Percentiles rank a stretch among this genome's conserved stretches.
Conservation (phyloP, 2,888 invertebrate species). For the Pollenia amentaria region DNA sequence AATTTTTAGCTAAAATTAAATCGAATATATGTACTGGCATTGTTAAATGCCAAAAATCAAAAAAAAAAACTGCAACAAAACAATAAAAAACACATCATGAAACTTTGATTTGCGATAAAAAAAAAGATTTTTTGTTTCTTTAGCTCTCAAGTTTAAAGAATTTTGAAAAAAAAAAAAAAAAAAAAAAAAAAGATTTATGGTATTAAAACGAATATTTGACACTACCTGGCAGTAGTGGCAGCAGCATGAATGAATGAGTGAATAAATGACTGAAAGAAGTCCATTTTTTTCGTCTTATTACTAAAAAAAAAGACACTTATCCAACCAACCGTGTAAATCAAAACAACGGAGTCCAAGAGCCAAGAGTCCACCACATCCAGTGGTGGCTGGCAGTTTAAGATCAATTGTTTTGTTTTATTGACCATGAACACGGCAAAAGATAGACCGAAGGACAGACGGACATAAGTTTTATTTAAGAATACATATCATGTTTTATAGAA, state of each 20-base stretch:
- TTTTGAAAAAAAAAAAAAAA: not conserved
- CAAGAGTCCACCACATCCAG: not conserved
- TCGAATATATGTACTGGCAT: not conserved
- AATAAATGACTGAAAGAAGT: conserved; percentile 62
- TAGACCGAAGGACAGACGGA: not conserved
- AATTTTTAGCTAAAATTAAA: conserved; percentile 15
- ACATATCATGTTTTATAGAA: conserved; percentile 57
- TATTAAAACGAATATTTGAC: conserved; percentile 72
- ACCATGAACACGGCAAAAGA: conserved; percentile 62
- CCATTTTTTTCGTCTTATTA: not conserved
- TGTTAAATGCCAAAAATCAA: conserved; percentile 26
- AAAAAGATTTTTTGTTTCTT: conserved; percentile 13
- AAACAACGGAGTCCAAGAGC: not conserved
- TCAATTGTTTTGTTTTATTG: conserved; percentile 71
- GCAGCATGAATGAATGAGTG: conserved; percentile 65
- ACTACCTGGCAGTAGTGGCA: conserved; percentile 52
- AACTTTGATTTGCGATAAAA: conserved; percentile 41
- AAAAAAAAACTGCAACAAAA: not conserved
- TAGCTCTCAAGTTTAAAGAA: not conserved
- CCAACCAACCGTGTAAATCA: conserved; percentile 24
- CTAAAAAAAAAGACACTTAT: conserved; percentile 6
- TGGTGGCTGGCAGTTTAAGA: conserved; percentile 47
- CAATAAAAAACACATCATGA: conserved; percentile 8
- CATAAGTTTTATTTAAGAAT: conserved; percentile 36
- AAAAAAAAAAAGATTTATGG: conserved; percentile 63